Base-by-base conservation (phyloP, 2,888 invertebrate species). In the Bursaphelenchus okinawaensis region DNA sequence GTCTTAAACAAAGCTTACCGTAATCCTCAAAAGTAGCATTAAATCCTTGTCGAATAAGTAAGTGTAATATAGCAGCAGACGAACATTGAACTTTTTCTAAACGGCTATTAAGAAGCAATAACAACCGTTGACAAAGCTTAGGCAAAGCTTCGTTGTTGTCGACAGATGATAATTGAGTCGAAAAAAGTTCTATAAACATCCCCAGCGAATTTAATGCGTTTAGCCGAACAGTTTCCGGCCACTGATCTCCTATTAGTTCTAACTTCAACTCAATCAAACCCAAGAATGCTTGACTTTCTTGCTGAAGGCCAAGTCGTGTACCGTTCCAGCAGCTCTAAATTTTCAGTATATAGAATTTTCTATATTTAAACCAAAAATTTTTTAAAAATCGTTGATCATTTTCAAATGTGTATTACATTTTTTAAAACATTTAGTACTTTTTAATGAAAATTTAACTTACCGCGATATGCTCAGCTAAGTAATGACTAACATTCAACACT, bases 151-250 rank as follows among this genome's bases (percentile, higher is more conserved):
- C 79, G 50, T 79, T 61, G 0, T 78, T 75, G 16, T 78, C 77
- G 20, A 68, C 72, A 58, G 75, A 73, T 65, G 78, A 77, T n/a
- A 81, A 71, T 28, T 72, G 66, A 16, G 68, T 52, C 16, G 76
- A 70, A 63, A 77, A 80, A 75, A 91, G 90, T 83, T 92, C 93
- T 65, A 95, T 90, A 82, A 93, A 94, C 0, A 92, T 90, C 71
- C 94, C 87, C 57, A 95, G 85, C 0, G 92, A 90, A 1, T 93
- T 93, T 83, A 95, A 93, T 22, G 93, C 89, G 81, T 95, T 94
- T 76, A 90, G 89, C 75, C 92, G 89, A 55, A 95, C 86, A 3
- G 88, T 88, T 83, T 95, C 94, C 55, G 93, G 93, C 83, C 94
- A 94, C 1, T 92, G 91, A 52, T 90, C 87, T 84, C 91, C 90